Conservation (phyloP, 2,888 invertebrate genomes). For the Halictus quadricinctus region DNA sequence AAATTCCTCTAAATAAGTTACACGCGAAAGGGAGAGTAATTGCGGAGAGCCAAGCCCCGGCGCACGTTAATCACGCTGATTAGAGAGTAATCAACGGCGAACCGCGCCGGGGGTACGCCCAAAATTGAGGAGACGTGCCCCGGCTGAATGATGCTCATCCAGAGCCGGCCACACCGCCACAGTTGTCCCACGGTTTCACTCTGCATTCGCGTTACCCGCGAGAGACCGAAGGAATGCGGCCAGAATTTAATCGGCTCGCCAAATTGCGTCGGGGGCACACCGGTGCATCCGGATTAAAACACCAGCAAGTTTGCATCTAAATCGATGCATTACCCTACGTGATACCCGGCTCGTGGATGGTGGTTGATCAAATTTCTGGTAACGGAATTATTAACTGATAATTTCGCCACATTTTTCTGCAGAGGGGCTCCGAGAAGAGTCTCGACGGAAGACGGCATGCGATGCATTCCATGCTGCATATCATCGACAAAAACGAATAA, state of each 20-base stretch:
- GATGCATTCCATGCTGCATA: too few species aligned
- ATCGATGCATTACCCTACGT: not conserved
- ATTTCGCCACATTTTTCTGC: not conserved
- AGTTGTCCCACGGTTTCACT: slow-evolving; percentile 44
- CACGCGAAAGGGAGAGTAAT: slow-evolving; percentile 51
- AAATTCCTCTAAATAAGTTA: slow-evolving; percentile 50
- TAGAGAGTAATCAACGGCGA: slow-evolving; percentile 54
- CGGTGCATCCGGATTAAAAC: not conserved
- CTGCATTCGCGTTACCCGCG: slow-evolving; percentile 29
- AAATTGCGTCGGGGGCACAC: slow-evolving; percentile 11
- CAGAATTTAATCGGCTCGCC: slow-evolving; percentile 72
- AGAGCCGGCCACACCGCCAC: not conserved
- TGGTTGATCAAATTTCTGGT: not conserved
- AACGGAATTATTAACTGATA: not conserved
- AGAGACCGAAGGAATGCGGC: slow-evolving; percentile 61
- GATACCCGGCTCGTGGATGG: not conserved
- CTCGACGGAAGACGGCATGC: too few species aligned
- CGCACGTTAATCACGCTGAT: slow-evolving; percentile 59
- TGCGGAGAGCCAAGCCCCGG: slow-evolving; percentile 25
- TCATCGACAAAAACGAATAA: too few species aligned
- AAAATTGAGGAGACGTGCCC: slow-evolving; percentile 51
- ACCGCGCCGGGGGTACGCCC: slow-evolving; percentile 33
- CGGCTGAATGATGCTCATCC: slow-evolving; percentile 27
- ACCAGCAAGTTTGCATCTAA: not conserved
- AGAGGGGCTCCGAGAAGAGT: not conserved